Conservation (phyloP, 2,888 invertebrate species). For the Neoascia interrupta region DNA sequence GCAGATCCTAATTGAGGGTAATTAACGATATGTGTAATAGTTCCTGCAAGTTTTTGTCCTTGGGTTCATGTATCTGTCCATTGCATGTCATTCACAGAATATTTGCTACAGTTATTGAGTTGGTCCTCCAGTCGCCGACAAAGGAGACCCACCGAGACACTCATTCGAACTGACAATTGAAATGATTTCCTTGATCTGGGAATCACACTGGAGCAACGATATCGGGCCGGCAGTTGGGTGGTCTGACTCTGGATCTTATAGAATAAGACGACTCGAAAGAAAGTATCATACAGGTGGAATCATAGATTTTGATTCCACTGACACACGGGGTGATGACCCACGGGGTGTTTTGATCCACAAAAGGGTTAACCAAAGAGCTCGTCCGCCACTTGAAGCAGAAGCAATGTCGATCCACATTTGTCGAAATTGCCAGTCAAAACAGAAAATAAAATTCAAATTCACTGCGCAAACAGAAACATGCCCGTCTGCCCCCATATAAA, state of each 20-base stretch:
- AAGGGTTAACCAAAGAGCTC: too few species aligned
- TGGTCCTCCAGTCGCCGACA: conserved; percentile 50
- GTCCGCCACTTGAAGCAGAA: too few species aligned
- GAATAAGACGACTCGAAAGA: too few species aligned
- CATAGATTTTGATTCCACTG: too few species aligned
- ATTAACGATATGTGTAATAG: conserved; percentile 55
- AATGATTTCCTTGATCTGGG: conserved; percentile 54
- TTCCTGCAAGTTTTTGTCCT: conserved; percentile 9
- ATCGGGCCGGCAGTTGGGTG: conserved; percentile 39
- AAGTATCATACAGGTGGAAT: too few species aligned
- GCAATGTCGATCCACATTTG: too few species aligned
- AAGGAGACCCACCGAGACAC: conserved; percentile 49
- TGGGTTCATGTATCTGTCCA: conserved; percentile 11
- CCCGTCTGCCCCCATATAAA: too few species aligned
- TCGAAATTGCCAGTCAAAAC: too few species aligned
- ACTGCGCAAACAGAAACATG: not conserved
- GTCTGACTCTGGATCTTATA: conserved; percentile 21
- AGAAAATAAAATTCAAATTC: not conserved
- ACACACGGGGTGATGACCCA: too few species aligned
- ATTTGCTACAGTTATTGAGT: conserved; percentile 55
- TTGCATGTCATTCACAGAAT: conserved; percentile 34
- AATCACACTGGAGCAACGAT: conserved; percentile 13
- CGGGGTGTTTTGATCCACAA: too few species aligned
- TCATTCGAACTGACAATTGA: conserved; percentile 61
- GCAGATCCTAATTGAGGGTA: conserved; percentile 57